Base-by-base conservation (phyloP, 1,140 invertebrate genomes). In the Panonychus citri region DNA sequence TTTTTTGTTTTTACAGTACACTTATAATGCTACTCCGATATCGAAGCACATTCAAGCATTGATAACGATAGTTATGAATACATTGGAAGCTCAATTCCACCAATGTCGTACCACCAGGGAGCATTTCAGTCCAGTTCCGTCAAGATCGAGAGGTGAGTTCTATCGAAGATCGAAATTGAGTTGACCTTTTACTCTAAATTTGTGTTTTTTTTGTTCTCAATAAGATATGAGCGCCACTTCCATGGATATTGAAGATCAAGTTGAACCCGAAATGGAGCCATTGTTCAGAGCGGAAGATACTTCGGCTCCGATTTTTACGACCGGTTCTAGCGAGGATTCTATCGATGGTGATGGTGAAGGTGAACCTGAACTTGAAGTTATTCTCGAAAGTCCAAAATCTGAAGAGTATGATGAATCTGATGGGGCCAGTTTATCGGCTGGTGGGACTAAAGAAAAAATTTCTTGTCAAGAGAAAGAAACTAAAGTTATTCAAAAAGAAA, bases 31-130 rank as follows among this genome's bases (percentile, higher is more conserved):
- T 54, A 80, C 81, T n/a, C 78, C 82, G 0, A 73, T 85, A 60
- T 83, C 80, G 64, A 77, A 74, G 27, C 81, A 85, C 63, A 75
- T 93, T 3, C 80, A 84, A 58, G 76, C 79, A 1, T 72, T 94
- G 48, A 80, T 97, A 42, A 77, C 81, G 63, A 86, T 95, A 62
- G 82, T 95, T n/a, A 75, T 97, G 50, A 90, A 91, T 67, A 94
- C 89, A 0, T 67, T 97, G 49, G 83, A 93, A 64, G 78, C 81
- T 21, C 88, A 95, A 65, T 81, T 86, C 67, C 87, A 87, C 75
- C 78, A 80, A 48, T 89, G 85, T 66, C 78, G 79, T 61, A 75
- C 81, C 58, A 80, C 85, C 55, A 81, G 83, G 37, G 79, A 82
- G 48, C 58, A 60, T 80, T 80, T 57, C 75, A 77, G 76, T 28